phyloP scores from a whole-genome alignment of 2,797 vertebrate species.

The Sebastes miniatus region DNA sequence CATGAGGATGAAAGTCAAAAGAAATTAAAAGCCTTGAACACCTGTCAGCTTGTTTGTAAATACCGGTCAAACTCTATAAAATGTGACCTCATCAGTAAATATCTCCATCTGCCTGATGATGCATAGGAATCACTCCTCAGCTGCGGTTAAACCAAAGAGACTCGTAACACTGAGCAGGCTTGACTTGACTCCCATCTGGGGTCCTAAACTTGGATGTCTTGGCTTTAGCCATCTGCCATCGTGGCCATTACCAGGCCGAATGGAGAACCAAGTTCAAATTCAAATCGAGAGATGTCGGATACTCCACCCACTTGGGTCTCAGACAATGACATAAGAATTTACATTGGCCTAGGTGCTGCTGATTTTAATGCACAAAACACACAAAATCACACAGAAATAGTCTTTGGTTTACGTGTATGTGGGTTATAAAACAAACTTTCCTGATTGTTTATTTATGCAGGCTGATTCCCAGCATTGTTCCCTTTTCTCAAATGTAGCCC shows the following conservation, averaged over 20 bases:
- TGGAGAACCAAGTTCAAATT: conserved; percentile 55
- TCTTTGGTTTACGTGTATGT: not conserved
- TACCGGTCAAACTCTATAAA: not conserved
- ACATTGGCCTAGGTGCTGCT: conserved; percentile 50
- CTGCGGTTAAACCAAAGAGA: conserved; percentile 5
- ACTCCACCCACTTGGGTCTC: conserved; percentile 53
- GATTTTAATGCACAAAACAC: conserved; percentile 21
- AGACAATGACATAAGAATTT: conserved; percentile 65
- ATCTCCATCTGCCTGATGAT: not conserved
- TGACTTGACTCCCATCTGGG: conserved; percentile 23
- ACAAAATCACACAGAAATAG: conserved; percentile 1
- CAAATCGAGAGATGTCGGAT: conserved; percentile 47
- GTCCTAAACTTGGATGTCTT: conserved; percentile 32
- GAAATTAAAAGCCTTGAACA: conserved; percentile 18
- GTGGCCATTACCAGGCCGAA: conserved; percentile 16
- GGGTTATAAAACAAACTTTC: not conserved
- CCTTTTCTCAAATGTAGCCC: not conserved
- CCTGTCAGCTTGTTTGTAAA: conserved; percentile 10
- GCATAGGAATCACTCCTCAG: not conserved
- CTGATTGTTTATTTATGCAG: not conserved
- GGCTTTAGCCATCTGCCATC: conserved; percentile 29
- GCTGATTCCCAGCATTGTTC: not conserved
- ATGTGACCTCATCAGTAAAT: conserved; percentile 11
- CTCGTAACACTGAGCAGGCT: not conserved
- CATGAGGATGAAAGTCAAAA: conserved; percentile 30